These are phyloP conservation scores for Scarus forsteni DNA, from an alignment of 2,797 vertebrate genomes.

Conservation along the genomic window DNA sequence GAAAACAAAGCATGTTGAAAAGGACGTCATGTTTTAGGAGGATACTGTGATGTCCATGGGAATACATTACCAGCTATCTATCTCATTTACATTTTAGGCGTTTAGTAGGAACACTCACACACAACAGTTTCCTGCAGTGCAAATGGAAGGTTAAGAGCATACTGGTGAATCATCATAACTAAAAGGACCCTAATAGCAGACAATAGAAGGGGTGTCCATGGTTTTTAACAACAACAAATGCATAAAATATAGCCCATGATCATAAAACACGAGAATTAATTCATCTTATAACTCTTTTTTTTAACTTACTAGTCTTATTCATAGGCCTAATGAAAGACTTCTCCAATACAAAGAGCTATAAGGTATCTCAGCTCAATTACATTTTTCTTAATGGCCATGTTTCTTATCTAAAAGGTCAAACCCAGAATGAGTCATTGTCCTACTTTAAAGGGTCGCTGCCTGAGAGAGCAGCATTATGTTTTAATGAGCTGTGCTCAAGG, in stretches of 20 bases:
- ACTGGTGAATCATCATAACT: slow-evolving; percentile 42
- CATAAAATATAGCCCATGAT: not conserved
- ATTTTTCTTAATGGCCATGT: slow-evolving; percentile 21
- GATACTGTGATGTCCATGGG: slow-evolving; percentile 25
- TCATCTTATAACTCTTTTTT: slow-evolving; percentile 7
- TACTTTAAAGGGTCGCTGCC: slow-evolving; percentile 5
- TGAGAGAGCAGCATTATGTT: slow-evolving; percentile 2
- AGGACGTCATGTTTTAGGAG: slow-evolving; percentile 32
- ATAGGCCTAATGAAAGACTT: not conserved
- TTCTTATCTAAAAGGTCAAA: slow-evolving; percentile 26
- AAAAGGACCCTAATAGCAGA: slow-evolving; percentile 34
- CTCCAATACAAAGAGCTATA: slow-evolving; percentile 2
- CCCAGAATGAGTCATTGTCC: slow-evolving; percentile 28
- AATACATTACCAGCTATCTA: slow-evolving; percentile 44
- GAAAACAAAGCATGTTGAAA: slow-evolving; percentile 43
- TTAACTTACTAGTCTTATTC: not conserved
- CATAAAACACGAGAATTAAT: slow-evolving; percentile 10
- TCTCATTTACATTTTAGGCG: slow-evolving; percentile 56
- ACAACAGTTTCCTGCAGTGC: slow-evolving; percentile 48
- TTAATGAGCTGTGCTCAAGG: slow-evolving; percentile 2
- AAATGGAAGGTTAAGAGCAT: slow-evolving; percentile 48
- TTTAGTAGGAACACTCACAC: slow-evolving; percentile 19
- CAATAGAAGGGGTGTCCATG: not conserved
- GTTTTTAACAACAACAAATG: slow-evolving; percentile 14
- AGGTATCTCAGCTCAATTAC: not conserved